Base-by-base conservation (phyloP, 2,113 vertebrate species). In the Pachypanchax playfairii region DNA sequence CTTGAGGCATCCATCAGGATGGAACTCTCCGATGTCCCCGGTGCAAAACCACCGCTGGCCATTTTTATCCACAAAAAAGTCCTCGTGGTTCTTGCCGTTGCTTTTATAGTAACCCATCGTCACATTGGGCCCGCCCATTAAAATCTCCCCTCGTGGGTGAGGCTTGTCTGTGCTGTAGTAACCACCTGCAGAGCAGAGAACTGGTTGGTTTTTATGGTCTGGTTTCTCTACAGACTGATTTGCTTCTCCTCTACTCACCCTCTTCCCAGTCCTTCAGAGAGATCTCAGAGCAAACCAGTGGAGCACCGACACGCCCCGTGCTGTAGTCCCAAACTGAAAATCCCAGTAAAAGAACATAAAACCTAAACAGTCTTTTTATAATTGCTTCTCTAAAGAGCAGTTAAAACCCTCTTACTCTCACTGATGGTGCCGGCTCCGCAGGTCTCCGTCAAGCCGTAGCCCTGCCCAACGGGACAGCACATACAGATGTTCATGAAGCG, bases 401-500 rank as follows among this genome's bases (percentile, higher is more conserved):
- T 15, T 33, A 44, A 12, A 39, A 13, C 22, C 12, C 18, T 35
- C 94, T 84, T 42, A 98, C 96, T 80, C 82, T 97, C 94, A 0
- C 93, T 95, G 84, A 99, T 96, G 20, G 95, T 95, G 31, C 95
- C 97, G 0, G 97, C 97, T 29, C 97, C 96, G 0, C 93, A 93
- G 1, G 96, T 98, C 68, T 98, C 97, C 0, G 97, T 99, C 46
- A 99, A 92, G 29, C 97, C 97, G 8, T 98, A 99, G 4, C 97
- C 97, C 88, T 99, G 97, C 4, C 96, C 96, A 62, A 99, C 97
- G 0, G 97, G 93, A 86, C 97, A 99, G 83, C 97, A 99, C 80
- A 99, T 94, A 42, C 97, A 99, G 83, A 98, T 95, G 76, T 99
- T 99, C 97, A 98, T 99, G 88, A 99, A 99, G n/a, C 92, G 90